Percentiles rank a stretch among this genome's conserved stretches.
These are phyloP conservation scores for Stomatorhinus ivindoensis DNA, from an alignment of 2,113 vertebrate genomes.

Conservation along the genomic window DNA sequence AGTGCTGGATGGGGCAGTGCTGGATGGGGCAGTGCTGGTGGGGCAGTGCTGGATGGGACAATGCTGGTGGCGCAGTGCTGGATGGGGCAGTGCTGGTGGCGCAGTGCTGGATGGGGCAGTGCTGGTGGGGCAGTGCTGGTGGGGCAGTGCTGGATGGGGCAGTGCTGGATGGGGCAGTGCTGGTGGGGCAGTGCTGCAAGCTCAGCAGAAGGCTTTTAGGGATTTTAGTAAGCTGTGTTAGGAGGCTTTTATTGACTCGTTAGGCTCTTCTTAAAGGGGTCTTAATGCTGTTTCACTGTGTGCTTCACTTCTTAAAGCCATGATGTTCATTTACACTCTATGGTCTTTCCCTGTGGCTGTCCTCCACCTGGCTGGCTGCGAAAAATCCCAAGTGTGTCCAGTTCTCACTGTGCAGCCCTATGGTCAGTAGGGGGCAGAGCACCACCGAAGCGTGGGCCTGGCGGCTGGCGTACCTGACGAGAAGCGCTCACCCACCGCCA, in stretches of 20 bases:
- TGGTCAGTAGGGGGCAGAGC: background rate
- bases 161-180: too few species aligned
- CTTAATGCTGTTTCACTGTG: background rate
- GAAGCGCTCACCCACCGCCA: slow-evolving; percentile 57
- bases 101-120: too few species aligned
- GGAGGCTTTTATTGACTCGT: background rate
- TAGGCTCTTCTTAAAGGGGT: background rate
- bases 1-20: too few species aligned
- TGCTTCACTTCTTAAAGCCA: background rate
- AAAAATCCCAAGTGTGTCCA: background rate
- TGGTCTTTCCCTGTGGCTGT: background rate
- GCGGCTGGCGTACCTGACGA: slow-evolving; percentile 57
- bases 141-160: too few species aligned
- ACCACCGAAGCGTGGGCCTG: background rate
- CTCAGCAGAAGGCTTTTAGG: background rate
- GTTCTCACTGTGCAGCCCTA: background rate
- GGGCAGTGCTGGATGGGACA: too few species aligned
- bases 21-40: too few species aligned
- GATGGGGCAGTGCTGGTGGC: too few species aligned
- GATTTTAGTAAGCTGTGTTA: background rate
- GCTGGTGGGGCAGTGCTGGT: too few species aligned
- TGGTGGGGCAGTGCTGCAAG: too few species aligned
- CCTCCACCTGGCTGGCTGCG: background rate
- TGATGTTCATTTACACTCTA: background rate
- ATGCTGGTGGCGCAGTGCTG: too few species aligned